Base-by-base conservation (phyloP, 2,888 invertebrate genomes). In the Agrochola lota region DNA sequence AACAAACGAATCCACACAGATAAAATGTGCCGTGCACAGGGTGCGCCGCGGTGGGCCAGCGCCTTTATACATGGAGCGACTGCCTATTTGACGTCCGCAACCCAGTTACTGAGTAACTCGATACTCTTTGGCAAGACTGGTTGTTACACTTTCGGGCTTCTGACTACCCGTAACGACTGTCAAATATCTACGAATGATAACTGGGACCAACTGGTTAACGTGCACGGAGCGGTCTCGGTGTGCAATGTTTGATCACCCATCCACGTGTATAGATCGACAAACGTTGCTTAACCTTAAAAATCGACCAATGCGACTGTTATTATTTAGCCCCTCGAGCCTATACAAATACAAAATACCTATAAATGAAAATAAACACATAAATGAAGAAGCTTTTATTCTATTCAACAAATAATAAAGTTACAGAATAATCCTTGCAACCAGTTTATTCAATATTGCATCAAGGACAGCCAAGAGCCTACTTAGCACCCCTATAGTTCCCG, bases 381-480 rank as follows among this genome's bases (percentile, higher is more conserved):
- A 57, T 57, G 26, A n/a, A n/a, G 17, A 70, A 7, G 7, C 20
- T 69, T 26, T 46, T 57, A 43, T 9, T n/a, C 7, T 11, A 20
- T 8, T 43, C 15, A 23, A 7, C 1, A 60, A 76, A 76, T 8
- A 30, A 62, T 60, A 67, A 60, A 55, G 49, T 35, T n/a, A 55
- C n/a, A 71, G 17, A 62, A 43, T 71, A 52, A 59, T 63, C 35
- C 35, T 26, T 35, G 35, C 68, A 77, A 59, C 55, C 40, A 43
- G 60, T 52, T 77, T n/a, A 46, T 26, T 20, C 57, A 68, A 68
- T 83, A 4, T 46, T 26, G 62, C 43, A 20, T 78, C 43, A 59
- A 67, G 49, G 49, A 35, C 17, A 63, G 67, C n/a, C n/a, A 55
- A 71, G 78, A 80, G 78, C 43, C 55, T 71, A 68, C 70, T 78